Evolutionary conservation across 2,113 vertebrate genomes (phyloP).

Genomic region (Otocyon megalotis): DNA sequence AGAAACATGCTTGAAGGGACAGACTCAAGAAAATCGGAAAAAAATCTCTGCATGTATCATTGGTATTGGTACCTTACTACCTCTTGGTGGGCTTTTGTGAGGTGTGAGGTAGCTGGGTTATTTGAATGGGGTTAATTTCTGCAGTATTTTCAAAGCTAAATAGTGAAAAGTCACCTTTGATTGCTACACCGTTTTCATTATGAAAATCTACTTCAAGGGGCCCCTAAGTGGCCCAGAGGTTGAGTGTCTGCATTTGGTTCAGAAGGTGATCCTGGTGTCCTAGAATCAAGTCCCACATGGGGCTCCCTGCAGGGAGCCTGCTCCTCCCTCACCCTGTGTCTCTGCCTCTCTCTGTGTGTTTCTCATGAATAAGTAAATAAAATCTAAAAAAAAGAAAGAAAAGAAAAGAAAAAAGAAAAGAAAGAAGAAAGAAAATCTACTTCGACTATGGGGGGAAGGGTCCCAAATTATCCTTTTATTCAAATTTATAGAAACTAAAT

Average conservation of each 20-base stretch:
- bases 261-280: no score
- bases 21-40: not conserved
- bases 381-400: no score
- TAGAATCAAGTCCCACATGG: no score
- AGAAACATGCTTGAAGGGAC: not conserved
- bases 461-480: not conserved
- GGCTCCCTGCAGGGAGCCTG: no score
- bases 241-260: no score
- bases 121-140: not conserved
- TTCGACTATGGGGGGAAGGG: no score
- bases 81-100: not conserved
- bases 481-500: not conserved
- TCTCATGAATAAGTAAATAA: no score
- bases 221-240: no score
- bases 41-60: not conserved
- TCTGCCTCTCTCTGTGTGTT: no score
- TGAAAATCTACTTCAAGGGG: not conserved
- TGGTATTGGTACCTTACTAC: not conserved
- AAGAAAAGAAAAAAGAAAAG: no score
- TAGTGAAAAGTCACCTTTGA: not conserved
- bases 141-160: not conserved
- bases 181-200: not conserved
- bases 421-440: no score
- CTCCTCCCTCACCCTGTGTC: no score
- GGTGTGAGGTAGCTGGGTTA: not conserved